These are phyloP conservation scores for Epinephelus cyanopodus DNA, from an alignment of 2,113 vertebrate species.

Conservation along the genomic window DNA sequence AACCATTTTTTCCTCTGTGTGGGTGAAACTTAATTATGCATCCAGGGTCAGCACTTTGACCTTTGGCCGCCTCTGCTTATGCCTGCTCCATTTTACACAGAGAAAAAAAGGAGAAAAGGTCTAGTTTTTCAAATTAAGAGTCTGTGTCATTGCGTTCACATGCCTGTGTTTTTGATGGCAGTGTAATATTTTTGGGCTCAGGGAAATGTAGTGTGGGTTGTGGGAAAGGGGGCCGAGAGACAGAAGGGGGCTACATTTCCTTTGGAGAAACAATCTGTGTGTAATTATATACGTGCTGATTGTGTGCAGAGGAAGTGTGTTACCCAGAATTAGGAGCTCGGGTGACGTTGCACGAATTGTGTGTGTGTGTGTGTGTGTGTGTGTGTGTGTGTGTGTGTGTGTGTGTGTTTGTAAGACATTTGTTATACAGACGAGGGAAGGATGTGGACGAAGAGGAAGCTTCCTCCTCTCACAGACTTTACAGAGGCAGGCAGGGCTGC, in stretches of 20 bases:
- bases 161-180: constrained; percentile 56
- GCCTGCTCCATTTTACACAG: constrained; percentile 8
- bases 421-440: constrained; percentile 79
- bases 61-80: constrained; percentile 27
- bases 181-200: constrained; percentile 59
- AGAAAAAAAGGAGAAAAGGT: background rate
- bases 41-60: constrained; percentile 52
- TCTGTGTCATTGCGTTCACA: constrained; percentile 18
- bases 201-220: constrained; percentile 61
- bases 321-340: constrained; percentile 72
- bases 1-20: background rate
- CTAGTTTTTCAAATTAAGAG: constrained; percentile 5
- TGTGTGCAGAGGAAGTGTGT: constrained; percentile 81
- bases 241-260: constrained; percentile 67
- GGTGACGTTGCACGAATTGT: constrained; percentile 55
- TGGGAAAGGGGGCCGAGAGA: constrained; percentile 63
- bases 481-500: constrained; percentile 63
- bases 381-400: constrained; percentile 27
- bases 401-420: constrained; percentile 57
- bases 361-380: constrained; percentile 44
- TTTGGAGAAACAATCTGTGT: constrained; percentile 79
- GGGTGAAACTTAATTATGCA: constrained; percentile 1
- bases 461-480: constrained; percentile 75
- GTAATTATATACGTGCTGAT: constrained; percentile 82
- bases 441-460: constrained; percentile 82